Conservation (phyloP, 2,113 vertebrate genomes). For the Odocoileus virginianus region DNA sequence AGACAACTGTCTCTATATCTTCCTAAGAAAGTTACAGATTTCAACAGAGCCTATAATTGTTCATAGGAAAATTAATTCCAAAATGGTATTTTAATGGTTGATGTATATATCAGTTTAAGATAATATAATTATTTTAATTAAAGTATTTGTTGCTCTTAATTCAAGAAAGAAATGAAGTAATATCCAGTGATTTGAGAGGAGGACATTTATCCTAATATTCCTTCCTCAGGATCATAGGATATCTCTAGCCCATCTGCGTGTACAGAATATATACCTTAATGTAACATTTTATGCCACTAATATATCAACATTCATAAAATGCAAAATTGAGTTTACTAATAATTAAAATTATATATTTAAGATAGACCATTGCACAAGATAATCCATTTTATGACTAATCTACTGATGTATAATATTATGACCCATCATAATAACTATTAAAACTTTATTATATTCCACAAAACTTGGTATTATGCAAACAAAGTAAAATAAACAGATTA, state of each 20-base stretch:
- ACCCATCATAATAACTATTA: not conserved
- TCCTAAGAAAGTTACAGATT: not conserved
- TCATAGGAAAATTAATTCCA: slow-evolving; percentile 17
- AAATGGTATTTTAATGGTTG: not conserved
- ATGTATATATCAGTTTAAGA: not conserved
- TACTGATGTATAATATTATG: not conserved
- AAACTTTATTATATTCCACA: not conserved
- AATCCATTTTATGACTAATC: not conserved
- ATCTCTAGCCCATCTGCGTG: not conserved
- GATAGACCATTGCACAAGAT: not conserved
- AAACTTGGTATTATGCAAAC: not conserved
- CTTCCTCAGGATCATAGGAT: not conserved
- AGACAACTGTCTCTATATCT: not conserved
- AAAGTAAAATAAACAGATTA: not conserved
- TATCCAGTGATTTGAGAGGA: not conserved
- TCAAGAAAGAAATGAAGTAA: not conserved
- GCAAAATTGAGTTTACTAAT: not conserved
- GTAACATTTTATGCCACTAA: not conserved
- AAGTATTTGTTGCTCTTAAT: not conserved
- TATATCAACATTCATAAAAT: not conserved
- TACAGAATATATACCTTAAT: not conserved
- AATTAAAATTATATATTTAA: not conserved
- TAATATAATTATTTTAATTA: slow-evolving; percentile 24
- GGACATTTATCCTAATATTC: not conserved
- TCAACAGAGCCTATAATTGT: not conserved